Conservation (phyloP, 2,888 invertebrate species). For the Limnephilus marmoratus region DNA sequence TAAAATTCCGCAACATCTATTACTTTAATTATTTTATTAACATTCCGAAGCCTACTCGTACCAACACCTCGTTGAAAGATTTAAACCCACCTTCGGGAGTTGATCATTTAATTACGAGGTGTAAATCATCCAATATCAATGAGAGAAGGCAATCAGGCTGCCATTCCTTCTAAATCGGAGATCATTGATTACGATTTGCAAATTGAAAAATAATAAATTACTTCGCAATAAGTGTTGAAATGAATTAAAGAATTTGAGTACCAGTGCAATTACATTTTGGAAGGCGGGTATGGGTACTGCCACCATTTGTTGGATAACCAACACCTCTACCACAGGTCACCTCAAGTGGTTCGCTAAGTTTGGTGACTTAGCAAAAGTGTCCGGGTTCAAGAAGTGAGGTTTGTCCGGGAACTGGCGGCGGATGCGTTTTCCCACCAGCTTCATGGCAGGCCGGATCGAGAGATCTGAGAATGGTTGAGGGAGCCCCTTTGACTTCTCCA, state of each 20-base stretch:
- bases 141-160: neutral
- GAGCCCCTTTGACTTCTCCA: too few species aligned
- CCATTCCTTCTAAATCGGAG: neutral
- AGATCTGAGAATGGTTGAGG: too few species aligned
- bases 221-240: neutral
- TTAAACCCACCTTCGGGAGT: neutral
- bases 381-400: too few species aligned
- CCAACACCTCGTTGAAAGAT: conserved; percentile 2
- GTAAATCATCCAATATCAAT: neutral
- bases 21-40: neutral
- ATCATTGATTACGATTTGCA: neutral
- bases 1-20: conserved; percentile 2
- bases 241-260: neutral
- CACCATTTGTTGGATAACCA: too few species aligned
- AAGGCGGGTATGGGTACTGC: too few species aligned
- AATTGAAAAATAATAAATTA: neutral
- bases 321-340: too few species aligned
- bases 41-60: neutral
- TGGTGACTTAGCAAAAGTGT: too few species aligned
- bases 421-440: too few species aligned
- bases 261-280: neutral
- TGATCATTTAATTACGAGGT: neutral
- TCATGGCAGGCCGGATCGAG: too few species aligned
- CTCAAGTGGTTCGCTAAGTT: too few species aligned
- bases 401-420: too few species aligned